Evolutionary conservation across 2,888 invertebrate genomes (phyloP).

Genomic region (Didymodactylos carnosus): DNA sequence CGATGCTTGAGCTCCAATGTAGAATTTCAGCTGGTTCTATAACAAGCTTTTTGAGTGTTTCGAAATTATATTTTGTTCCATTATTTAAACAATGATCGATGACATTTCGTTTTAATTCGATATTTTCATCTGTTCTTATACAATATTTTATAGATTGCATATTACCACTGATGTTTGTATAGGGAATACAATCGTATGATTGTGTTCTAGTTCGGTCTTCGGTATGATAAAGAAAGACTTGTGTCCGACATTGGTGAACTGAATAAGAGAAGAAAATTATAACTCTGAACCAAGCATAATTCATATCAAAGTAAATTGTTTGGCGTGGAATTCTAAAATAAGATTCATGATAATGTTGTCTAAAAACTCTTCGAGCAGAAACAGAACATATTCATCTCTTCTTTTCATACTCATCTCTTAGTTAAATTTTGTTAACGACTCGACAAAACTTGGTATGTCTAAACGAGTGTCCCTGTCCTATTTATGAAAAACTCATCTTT

Average conservation of each 20-base stretch:
- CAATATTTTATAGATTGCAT: neutral
- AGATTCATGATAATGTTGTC: too few species aligned
- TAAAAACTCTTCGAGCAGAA: too few species aligned
- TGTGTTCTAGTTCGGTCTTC: neutral
- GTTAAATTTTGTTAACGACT: too few species aligned
- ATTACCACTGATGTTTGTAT: neutral
- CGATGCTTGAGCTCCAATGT: neutral
- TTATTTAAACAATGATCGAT: neutral
- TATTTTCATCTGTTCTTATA: neutral
- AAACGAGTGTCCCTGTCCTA: too few species aligned
- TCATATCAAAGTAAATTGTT: too few species aligned
- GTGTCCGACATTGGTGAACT: neutral
- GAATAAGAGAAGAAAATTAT: too few species aligned
- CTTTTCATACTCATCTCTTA: too few species aligned
- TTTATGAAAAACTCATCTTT: too few species aligned
- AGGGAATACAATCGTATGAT: neutral
- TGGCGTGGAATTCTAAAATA: too few species aligned
- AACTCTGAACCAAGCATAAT: too few species aligned
- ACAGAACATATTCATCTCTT: too few species aligned
- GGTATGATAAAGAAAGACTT: neutral
- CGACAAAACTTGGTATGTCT: too few species aligned
- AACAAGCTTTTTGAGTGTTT: neutral
- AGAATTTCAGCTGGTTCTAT: neutral
- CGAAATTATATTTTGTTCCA: neutral
- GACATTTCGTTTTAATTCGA: neutral